Percentiles rank a stretch among this genome's conserved stretches.
These are phyloP conservation scores for Lepidothrix coronata DNA, from an alignment of 2,113 vertebrate genomes.

Conservation along the genomic window DNA sequence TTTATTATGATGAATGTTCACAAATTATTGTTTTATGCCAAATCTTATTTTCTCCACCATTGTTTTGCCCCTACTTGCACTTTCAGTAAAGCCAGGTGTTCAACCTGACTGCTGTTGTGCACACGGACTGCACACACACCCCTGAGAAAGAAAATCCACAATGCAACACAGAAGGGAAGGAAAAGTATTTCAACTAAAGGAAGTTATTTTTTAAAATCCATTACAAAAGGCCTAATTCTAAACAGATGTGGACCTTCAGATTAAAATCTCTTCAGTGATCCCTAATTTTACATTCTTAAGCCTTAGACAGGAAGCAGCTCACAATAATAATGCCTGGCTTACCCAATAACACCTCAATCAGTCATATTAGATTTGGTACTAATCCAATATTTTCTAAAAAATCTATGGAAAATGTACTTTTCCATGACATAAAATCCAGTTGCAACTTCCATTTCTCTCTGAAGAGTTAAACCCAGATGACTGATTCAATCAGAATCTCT, in stretches of 20 bases:
- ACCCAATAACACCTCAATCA: background rate
- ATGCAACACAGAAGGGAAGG: background rate
- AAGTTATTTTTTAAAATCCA: background rate
- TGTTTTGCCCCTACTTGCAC: background rate
- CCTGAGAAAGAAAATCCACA: background rate
- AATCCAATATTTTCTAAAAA: background rate
- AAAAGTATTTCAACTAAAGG: background rate
- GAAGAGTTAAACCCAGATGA: background rate
- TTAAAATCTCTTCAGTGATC: background rate
- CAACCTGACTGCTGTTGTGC: background rate
- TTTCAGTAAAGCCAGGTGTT: background rate
- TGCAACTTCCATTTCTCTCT: background rate
- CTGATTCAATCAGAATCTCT: background rate
- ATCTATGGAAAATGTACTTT: background rate
- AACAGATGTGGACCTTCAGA: background rate
- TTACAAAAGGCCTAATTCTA: background rate
- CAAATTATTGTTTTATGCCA: background rate
- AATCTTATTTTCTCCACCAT: background rate
- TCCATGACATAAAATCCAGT: background rate
- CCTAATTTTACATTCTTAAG: background rate
- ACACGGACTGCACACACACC: background rate
- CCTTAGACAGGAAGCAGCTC: background rate
- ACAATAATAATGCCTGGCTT: background rate
- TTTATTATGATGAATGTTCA: conserved; percentile 10
- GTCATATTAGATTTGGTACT: background rate